Percentiles rank a stretch among this genome's conserved stretches.
phyloP scores from a whole-genome alignment of 2,797 vertebrate species.

The Acomys russatus region DNA sequence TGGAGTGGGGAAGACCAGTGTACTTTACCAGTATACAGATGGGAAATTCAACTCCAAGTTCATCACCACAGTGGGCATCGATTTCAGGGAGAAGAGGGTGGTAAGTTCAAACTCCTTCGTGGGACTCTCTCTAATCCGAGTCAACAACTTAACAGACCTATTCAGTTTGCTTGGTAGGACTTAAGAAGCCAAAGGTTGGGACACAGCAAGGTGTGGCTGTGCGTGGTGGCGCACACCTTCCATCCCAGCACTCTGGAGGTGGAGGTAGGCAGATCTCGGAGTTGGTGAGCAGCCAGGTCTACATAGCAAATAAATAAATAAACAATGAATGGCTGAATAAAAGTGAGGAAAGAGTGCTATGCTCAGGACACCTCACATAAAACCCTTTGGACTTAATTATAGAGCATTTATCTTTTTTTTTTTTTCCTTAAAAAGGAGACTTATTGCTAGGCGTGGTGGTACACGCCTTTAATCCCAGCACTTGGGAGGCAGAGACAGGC shows the following conservation, averaged over 20 bases:
- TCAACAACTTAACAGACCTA: not conserved
- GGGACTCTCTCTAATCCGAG: constrained; percentile 35
- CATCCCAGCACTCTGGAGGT: not conserved
- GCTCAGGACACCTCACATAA: not conserved
- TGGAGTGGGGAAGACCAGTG: constrained; percentile 98
- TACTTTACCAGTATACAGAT: constrained; percentile 98
- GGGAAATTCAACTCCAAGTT: constrained; percentile 99
- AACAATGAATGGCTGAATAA: no score
- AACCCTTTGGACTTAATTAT: not conserved
- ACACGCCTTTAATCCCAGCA: no score
- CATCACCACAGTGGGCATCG: constrained; percentile 99
- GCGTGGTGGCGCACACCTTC: not conserved
- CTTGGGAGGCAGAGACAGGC: no score
- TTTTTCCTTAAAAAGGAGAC: not conserved
- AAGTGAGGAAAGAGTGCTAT: not conserved
- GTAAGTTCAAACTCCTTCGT: constrained; percentile 89
- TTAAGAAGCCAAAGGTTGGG: constrained; percentile 42
- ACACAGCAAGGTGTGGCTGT: not conserved
- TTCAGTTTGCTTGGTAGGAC: constrained; percentile 43
- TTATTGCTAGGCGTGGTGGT: no score
- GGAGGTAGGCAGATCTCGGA: not conserved
- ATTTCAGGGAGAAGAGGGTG: constrained; percentile 99
- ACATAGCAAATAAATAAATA: not conserved
- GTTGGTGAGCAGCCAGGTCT: not conserved
- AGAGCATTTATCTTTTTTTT: not conserved